Base-by-base conservation (phyloP, 2,888 invertebrate species). In the Hanleya hanleyi region DNA sequence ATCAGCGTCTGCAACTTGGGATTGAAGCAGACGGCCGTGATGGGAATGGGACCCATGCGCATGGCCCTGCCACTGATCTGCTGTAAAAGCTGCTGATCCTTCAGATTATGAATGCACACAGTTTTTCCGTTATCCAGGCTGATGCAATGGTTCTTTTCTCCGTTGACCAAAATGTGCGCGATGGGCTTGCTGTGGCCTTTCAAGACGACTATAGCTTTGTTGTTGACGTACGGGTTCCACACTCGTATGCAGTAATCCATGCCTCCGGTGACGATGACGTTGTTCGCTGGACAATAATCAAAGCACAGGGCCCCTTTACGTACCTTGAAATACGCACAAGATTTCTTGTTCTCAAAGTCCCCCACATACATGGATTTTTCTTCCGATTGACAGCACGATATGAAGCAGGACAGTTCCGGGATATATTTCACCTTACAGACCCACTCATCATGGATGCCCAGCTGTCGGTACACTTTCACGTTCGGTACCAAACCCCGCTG, bases 201-300 rank as follows among this genome's bases (percentile, higher is more conserved):
- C 91, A 95, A 92, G 12, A 93, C 90, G 12, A 92, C 92, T 57
- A 91, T 93, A 0, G 95, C 93, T 84, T 94, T 93, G 67, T 91
- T 91, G 0, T 94, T 93, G n/a, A 95, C 93, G 87, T 95, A 95
- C 0, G 95, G 93, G 90, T 95, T 95, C 96, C 96, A 96, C 68
- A 95, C 91, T 47, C 95, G 93, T 35, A 95, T 92, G 68, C 93
- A 87, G 81, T 94, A 94, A 90, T 96, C 96, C 7, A 95, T 94
- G 4, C 96, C 94, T 0, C 96, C 96, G 0, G 90, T 88, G 2
- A 86, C 87, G 41, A 90, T 81, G 12, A 88, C 80, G 75, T 88
- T 87, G 57, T 85, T 75, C 36, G 77, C 70, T 36, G 82, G 79
- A 65, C 87, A 84, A 77, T 88, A 89, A 69, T 89, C 90, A 76